Percentiles rank a stretch among this genome's conserved stretches.
Conservation (phyloP, 1,140 invertebrate genomes). For the Lepidurus packardi region DNA sequence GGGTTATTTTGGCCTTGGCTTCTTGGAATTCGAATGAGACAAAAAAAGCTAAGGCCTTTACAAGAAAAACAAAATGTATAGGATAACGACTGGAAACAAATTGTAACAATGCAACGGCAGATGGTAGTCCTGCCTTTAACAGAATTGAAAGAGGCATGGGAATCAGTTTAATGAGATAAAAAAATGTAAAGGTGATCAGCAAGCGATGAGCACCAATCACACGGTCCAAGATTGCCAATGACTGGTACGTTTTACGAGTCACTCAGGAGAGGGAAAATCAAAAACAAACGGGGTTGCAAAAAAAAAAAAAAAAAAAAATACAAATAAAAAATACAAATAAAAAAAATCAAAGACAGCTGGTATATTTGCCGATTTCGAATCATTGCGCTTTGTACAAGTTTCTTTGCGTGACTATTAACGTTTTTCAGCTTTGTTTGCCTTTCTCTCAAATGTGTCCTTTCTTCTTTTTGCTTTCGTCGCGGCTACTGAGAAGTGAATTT, state of each 20-base stretch:
- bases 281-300: neutral
- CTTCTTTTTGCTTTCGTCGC: neutral
- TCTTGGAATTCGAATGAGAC: too few species aligned
- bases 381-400: neutral
- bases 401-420: neutral
- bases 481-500: neutral
- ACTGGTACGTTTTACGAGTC: neutral
- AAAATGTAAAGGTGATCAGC: neutral
- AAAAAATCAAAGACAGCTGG: neutral
- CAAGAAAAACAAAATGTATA: neutral
- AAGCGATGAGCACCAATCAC: neutral
- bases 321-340: too few species aligned
- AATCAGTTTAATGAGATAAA: neutral
- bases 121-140: neutral
- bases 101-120: constrained; percentile 9
- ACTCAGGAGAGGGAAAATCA: neutral
- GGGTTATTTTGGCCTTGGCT: too few species aligned
- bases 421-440: neutral
- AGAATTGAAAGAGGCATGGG: neutral
- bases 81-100: neutral
- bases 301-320: too few species aligned
- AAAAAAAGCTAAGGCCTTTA: neutral
- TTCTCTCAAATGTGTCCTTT: neutral
- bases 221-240: constrained; percentile 14
- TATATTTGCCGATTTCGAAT: neutral